phyloP scores from a whole-genome alignment of 1,140 invertebrate species.

The roundworm (Caenorhabditis elegans) region DNA sequence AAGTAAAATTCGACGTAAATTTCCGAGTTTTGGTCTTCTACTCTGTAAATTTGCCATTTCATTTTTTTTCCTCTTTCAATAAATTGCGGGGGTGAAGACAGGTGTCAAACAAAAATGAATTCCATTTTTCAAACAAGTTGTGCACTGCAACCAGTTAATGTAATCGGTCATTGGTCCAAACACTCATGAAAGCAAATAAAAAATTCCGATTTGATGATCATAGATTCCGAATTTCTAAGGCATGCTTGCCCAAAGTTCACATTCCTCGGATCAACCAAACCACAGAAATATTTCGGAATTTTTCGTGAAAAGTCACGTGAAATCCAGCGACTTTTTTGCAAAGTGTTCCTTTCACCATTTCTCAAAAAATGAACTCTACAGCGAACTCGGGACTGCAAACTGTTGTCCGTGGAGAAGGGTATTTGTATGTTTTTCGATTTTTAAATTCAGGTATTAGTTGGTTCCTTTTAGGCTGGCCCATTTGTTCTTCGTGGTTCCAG shows the following conservation, averaged over 20 bases:
- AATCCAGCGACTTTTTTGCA: too few species aligned
- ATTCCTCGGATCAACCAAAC: background rate
- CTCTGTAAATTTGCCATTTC: background rate
- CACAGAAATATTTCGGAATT: background rate
- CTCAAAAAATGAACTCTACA: background rate
- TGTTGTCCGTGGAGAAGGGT: background rate
- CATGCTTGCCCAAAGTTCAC: background rate
- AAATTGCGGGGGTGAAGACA: background rate
- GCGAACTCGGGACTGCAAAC: too few species aligned
- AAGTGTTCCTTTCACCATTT: too few species aligned
- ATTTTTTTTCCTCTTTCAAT: background rate
- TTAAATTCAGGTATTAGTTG: background rate
- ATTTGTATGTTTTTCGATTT: background rate
- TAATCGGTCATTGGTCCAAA: background rate
- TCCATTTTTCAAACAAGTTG: background rate
- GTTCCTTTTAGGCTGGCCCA: background rate
- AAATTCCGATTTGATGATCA: background rate
- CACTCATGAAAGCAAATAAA: background rate
- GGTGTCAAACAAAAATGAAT: constrained; percentile 26
- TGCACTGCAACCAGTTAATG: background rate
- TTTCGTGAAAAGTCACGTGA: background rate
- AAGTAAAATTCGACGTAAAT: background rate
- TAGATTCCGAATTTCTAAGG: too few species aligned
- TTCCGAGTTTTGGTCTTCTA: constrained; percentile 1
- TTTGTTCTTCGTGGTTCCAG: background rate